Conservation (phyloP, 2,888 invertebrate species). For the Dolichomitus sp. region DNA sequence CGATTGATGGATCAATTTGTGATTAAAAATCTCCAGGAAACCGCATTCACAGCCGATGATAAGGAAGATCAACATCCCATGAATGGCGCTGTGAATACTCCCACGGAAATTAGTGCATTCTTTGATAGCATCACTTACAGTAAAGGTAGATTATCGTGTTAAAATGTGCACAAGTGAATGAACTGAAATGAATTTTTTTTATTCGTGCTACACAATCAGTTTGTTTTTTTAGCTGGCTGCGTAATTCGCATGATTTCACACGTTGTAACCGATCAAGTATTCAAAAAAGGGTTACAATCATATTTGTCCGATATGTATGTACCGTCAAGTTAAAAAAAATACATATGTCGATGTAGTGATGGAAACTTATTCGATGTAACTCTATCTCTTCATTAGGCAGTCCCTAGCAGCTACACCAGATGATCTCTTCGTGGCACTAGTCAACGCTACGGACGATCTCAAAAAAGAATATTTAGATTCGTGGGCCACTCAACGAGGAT, state of each 20-base stretch:
- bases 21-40: constrained; percentile 85
- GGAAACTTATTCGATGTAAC: constrained; percentile 78
- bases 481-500: constrained; percentile 90
- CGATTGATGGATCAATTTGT: constrained; percentile 88
- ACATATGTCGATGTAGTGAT: not conserved
- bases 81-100: constrained; percentile 86
- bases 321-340: not conserved
- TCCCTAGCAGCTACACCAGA: constrained; percentile 86
- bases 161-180: not conserved
- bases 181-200: not conserved
- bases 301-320: constrained; percentile 74
- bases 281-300: constrained; percentile 84
- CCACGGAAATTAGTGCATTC: constrained; percentile 86
- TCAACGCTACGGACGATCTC: constrained; percentile 45
- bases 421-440: constrained; percentile 85
- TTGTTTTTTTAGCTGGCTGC: constrained; percentile 84
- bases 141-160: constrained; percentile 87
- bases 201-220: not conserved
- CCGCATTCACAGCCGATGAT: constrained; percentile 84
- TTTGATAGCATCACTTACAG: constrained; percentile 89
- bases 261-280: constrained; percentile 85
- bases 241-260: constrained; percentile 88
- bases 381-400: constrained; percentile 49
- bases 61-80: constrained; percentile 87
- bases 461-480: constrained; percentile 84